Evolutionary conservation across 30 jellyfish, hydroid and myxozoan species (phyloP), one percentile per base, ranked within the genome.

Genomic region (Morbakka virulenta): DNA sequence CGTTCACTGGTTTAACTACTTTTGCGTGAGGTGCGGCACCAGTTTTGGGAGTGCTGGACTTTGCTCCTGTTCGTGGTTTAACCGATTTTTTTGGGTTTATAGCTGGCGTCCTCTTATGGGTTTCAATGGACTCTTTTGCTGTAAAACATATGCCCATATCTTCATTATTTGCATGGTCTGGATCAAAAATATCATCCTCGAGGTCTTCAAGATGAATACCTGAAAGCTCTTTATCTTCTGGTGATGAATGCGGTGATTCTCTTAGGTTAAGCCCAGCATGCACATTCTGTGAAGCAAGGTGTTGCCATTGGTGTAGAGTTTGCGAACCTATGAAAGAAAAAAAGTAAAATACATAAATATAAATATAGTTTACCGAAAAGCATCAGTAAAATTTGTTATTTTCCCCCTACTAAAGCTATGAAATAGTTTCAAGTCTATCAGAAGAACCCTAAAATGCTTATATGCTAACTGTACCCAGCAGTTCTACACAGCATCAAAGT

Each of bases 291-390:
- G 96, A 83, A 12, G 98, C 98, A 3, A 90, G 77, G 52, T 83
- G 94, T 50, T 90, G 98, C 98, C 98, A 90, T 76, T 90, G 77
- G 51, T 79, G 89, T 24, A 90, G 66, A 25, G 98, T 90, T 29
- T 85, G 69, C 2, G 98, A 90, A 20, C 98, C 98, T 90, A 52
- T 3, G 31, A 53, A 41, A 28, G 3, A 3, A 76, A 26, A 27
- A n/a, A n/a, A n/a, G n/a, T n/a, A n/a, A n/a, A n/a, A n/a, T n/a
- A n/a, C n/a, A n/a, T n/a, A n/a, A n/a, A n/a, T n/a, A n/a, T n/a
- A n/a, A n/a, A n/a, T n/a, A n/a, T n/a, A n/a, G n/a, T n/a, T n/a
- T n/a, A n/a, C n/a, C n/a, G n/a, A n/a, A n/a, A n/a, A n/a, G n/a
- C n/a, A n/a, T n/a, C n/a, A n/a, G n/a, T n/a, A n/a, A n/a, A n/a